These are phyloP conservation scores for Caenorhabditis japonica DNA, from an alignment of 2,888 invertebrate species.

Conservation along the genomic window DNA sequence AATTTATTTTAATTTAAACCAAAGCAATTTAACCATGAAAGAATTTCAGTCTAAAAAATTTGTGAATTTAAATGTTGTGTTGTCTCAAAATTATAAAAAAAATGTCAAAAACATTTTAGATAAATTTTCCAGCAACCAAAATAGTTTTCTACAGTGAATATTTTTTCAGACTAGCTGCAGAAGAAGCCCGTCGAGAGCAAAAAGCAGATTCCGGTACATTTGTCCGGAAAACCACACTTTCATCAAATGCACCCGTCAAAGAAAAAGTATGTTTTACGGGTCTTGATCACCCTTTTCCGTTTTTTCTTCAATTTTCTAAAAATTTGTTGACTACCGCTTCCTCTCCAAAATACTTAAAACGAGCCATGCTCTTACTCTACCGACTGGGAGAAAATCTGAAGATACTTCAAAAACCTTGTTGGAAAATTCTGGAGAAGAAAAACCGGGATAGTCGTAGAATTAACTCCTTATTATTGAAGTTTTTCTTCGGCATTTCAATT, in stretches of 20 bases:
- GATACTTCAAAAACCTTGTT: too few species aligned
- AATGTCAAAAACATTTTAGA: neutral
- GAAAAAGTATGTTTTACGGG: slow-evolving; percentile 70
- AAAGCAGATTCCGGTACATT: slow-evolving; percentile 62
- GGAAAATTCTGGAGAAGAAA: too few species aligned
- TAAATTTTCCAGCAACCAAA: too few species aligned
- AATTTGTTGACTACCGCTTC: neutral
- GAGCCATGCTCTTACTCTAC: too few species aligned
- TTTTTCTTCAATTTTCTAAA: slow-evolving; percentile 9
- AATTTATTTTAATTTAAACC: too few species aligned
- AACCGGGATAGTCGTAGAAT: too few species aligned
- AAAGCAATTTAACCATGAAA: too few species aligned
- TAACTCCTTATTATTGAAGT: slow-evolving; percentile 11
- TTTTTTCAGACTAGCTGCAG: slow-evolving; percentile 72
- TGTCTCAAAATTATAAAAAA: neutral
- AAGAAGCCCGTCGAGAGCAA: slow-evolving; percentile 76
- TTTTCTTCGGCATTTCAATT: slow-evolving; percentile 41
- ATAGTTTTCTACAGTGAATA: too few species aligned
- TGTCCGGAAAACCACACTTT: slow-evolving; percentile 65
- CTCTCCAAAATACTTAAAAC: too few species aligned
- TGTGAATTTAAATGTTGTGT: slow-evolving; percentile 15
- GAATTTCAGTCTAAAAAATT: too few species aligned
- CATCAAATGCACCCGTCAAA: slow-evolving; percentile 66
- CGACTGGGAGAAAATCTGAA: too few species aligned
- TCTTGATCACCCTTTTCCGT: slow-evolving; percentile 15